Base-by-base conservation (phyloP, 2,113 vertebrate genomes). In the Sphyrna mokarran region DNA sequence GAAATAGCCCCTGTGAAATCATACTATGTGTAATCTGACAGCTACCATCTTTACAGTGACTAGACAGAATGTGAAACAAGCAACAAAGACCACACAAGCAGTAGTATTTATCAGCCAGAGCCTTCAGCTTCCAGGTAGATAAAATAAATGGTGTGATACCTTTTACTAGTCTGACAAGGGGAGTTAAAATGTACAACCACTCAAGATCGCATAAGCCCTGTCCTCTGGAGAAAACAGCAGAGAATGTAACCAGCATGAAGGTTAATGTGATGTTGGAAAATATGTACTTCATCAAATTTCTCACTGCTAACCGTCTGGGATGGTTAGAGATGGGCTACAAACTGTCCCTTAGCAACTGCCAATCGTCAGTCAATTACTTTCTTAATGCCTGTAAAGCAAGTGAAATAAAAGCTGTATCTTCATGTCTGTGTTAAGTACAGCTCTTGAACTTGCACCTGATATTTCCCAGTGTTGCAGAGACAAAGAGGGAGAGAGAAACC, bases 181-280 rank as follows among this genome's bases (percentile, higher is more conserved):
- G 61, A 93, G 89, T 66, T 93, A 93, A 68, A 93, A 66, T 68
- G 89, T 66, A 68, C 33, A 93, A 37, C 33, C 16, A 37, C 18
- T 66, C 89, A 93, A 37, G 61, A 37, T 93, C 61, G 66, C n/a
- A 16, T 66, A 10, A 66, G 18, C 61, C 61, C n/a, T 63, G 8
- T 37, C 61, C 89, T 68, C 89, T 22, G 7, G 89, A 68, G 89
- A 93, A 93, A 93, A 66, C 89, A 93, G 16, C 37, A 16, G 18
- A 66, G 89, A 40, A 18, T 68, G 89, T 37, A 37, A 66, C 33
- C 33, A 68, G 89, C 29, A 66, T 93, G 89, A 93, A 93, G 61
- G 89, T 93, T 93, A 93, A 93, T 93, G 61, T 93, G n/a, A 93
- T 68, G 89, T 37, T 93, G 61, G 37, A 68, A 93, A 93, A 37